Percentiles rank a stretch among this genome's conserved stretches.
These are phyloP conservation scores for Micromussa lordhowensis DNA, from an alignment of 92 coral and sea anemone species.

Conservation along the genomic window DNA sequence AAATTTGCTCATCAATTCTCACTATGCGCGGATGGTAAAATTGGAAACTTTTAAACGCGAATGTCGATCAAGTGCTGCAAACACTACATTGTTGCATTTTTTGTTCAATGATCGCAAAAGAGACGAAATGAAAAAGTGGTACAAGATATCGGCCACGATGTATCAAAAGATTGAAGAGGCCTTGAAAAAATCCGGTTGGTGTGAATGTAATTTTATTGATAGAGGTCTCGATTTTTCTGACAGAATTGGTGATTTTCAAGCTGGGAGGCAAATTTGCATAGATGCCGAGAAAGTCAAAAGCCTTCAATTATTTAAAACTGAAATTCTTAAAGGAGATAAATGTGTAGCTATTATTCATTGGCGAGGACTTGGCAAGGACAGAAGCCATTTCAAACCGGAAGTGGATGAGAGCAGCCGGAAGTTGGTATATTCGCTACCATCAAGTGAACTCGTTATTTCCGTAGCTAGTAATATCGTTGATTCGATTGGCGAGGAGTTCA, in stretches of 20 bases:
- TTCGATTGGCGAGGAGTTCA: slow-evolving; percentile 65
- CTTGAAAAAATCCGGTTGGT: slow-evolving; percentile 73
- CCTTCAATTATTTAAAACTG: slow-evolving; percentile 66
- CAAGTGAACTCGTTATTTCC: slow-evolving; percentile 65
- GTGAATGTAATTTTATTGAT: slow-evolving; percentile 88
- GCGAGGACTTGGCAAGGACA: slow-evolving; percentile 87
- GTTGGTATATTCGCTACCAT: slow-evolving; percentile 73
- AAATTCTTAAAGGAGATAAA: slow-evolving; percentile 65
- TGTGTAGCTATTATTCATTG: slow-evolving; percentile 92
- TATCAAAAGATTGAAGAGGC: slow-evolving; percentile 44
- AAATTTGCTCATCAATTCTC: slow-evolving; percentile 69
- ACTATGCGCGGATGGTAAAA: slow-evolving; percentile 73
- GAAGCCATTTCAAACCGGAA: slow-evolving; percentile 85
- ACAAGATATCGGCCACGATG: slow-evolving; percentile 59
- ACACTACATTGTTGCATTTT: slow-evolving; percentile 84
- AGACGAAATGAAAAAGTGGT: slow-evolving; percentile 82
- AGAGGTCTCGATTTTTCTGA: slow-evolving; percentile 80
- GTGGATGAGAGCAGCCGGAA: slow-evolving; percentile 73
- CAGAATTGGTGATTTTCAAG: slow-evolving; percentile 71
- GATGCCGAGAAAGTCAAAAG: slow-evolving; percentile 82
- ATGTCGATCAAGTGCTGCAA: slow-evolving; percentile 62
- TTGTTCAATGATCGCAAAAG: slow-evolving; percentile 73
- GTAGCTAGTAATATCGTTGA: slow-evolving; percentile 56
- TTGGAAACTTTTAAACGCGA: slow-evolving; percentile 70
- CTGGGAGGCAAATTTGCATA: slow-evolving; percentile 89